Conservation (phyloP, 2,113 vertebrate species). For the Mustela nigripes region DNA sequence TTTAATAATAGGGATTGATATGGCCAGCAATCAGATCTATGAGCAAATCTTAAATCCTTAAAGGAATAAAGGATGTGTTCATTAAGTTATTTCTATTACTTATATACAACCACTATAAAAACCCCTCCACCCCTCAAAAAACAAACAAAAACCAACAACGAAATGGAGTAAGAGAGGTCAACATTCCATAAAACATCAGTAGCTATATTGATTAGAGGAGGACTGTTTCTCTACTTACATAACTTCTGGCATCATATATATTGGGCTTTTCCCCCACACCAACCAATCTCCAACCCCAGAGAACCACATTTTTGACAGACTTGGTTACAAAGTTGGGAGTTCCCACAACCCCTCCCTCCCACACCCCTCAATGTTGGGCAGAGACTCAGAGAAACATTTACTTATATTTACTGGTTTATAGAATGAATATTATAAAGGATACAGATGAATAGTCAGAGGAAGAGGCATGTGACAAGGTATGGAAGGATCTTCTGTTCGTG, state of each 20-base stretch:
- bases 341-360: neutral
- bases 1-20: neutral
- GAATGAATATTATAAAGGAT: neutral
- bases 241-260: neutral
- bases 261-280: neutral
- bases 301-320: neutral
- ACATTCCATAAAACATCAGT: neutral
- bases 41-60: neutral
- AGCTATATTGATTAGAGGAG: neutral
- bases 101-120: neutral
- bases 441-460: neutral
- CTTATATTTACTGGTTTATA: neutral
- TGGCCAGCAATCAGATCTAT: neutral
- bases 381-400: neutral
- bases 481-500: neutral
- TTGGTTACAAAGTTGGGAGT: neutral
- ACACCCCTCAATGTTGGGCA: neutral
- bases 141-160: neutral
- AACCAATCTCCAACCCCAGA: neutral
- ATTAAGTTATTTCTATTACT: neutral
- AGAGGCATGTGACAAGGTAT: neutral
- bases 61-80: neutral
- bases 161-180: neutral
- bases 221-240: neutral
- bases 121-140: rapidly evolving